phyloP scores from a whole-genome alignment of 2,888 invertebrate species.

The Eutolmus rufibarbis region DNA sequence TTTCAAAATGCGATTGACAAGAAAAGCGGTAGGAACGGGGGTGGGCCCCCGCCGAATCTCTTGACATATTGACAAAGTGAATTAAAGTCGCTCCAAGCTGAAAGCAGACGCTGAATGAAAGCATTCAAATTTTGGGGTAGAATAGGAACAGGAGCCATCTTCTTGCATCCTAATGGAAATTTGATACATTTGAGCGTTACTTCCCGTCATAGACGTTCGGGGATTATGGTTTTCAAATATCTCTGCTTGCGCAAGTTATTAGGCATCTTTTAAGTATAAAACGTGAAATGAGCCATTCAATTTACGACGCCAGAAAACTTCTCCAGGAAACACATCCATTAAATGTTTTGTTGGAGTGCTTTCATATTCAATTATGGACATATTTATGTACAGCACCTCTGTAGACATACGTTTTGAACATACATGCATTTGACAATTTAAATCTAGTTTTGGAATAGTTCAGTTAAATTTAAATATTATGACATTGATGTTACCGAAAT shows the following conservation, averaged over 20 bases:
- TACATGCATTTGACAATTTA: not conserved
- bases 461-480: not conserved
- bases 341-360: not conserved
- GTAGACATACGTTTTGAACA: not conserved
- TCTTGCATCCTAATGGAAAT: conserved; percentile 15
- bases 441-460: not conserved
- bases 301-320: not conserved
- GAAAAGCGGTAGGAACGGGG: conserved; percentile 5
- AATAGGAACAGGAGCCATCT: not conserved
- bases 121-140: conserved; percentile 23
- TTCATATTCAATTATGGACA: not conserved
- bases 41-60: not conserved
- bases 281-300: not conserved
- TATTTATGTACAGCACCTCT: not conserved
- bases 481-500: not conserved
- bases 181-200: not conserved
- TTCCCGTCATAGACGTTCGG: not conserved
- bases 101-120: conserved; percentile 19
- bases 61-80: conserved; percentile 35
- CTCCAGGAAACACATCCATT: not conserved
- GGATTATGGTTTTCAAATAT: not conserved
- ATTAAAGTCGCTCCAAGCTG: conserved; percentile 24
- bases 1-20: conserved; percentile 39
- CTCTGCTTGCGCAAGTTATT: not conserved
- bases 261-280: not conserved